Conservation (phyloP, 2,888 invertebrate species). For the Baronia brevicornis region DNA sequence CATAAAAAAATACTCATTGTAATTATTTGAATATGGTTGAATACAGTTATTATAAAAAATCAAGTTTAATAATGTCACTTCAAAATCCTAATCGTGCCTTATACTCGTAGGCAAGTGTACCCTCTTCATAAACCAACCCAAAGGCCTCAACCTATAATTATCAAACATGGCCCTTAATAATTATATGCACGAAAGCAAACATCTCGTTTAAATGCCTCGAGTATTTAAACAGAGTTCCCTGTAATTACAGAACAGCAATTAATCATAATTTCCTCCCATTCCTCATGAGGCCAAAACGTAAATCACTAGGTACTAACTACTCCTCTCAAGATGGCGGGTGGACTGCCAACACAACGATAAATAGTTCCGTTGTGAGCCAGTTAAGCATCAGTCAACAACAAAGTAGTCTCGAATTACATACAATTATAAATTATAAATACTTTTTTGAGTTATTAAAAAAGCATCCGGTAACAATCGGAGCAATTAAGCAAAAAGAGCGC, state of each 20-base stretch:
- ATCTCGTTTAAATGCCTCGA: constrained; percentile 21
- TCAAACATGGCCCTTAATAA: constrained; percentile 13
- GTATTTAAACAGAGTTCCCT: constrained; percentile 24
- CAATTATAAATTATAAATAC: constrained; percentile 73
- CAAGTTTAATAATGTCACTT: too few species aligned
- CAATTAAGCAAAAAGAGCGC: constrained; percentile 67
- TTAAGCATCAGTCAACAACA: constrained; percentile 54
- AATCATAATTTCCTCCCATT: constrained; percentile 48
- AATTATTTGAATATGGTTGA: too few species aligned
- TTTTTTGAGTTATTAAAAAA: constrained; percentile 53
- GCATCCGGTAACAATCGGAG: constrained; percentile 57
- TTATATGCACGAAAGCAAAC: constrained; percentile 18
- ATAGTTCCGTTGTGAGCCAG: constrained; percentile 56
- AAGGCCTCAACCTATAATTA: constrained; percentile 11
- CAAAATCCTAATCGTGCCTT: too few species aligned
- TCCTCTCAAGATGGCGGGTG: constrained; percentile 58
- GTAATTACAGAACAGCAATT: constrained; percentile 40
- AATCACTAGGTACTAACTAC: constrained; percentile 58
- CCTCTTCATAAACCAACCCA: constrained; percentile 4
- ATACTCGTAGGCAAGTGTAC: too few species aligned
- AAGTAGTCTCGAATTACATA: constrained; percentile 71
- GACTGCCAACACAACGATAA: constrained; percentile 48
- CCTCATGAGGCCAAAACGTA: constrained; percentile 37
- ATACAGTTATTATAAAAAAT: too few species aligned
- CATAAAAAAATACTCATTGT: constrained; percentile 7